Evolutionary conservation across 1,140 invertebrate species (phyloP).

Genomic region (Caerostris darwini): DNA sequence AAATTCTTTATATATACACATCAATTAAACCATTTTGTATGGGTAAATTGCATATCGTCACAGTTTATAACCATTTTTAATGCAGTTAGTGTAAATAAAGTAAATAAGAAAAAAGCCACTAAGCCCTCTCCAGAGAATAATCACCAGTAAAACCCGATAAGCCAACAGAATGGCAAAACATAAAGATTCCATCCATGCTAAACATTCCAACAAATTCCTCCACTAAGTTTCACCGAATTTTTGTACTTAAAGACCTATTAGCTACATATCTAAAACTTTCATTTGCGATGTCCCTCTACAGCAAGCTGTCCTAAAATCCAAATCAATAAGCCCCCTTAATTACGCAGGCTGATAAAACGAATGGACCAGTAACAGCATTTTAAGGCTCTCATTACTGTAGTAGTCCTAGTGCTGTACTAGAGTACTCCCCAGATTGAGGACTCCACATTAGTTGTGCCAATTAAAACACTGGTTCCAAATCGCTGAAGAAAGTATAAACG

Average conservation of each 20-base stretch:
- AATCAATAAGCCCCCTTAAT: constrained; percentile 43
- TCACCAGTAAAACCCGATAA: not conserved
- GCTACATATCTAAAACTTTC: not conserved
- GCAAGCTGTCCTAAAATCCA: not conserved
- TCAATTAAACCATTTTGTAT: too few relatives aligned
- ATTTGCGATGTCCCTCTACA: not conserved
- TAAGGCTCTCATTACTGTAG: not conserved
- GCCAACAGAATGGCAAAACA: not conserved
- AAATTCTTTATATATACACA: too few relatives aligned
- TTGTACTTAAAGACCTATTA: constrained; percentile 32
- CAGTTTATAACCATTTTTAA: too few relatives aligned
- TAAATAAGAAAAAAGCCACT: not conserved
- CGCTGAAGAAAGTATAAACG: constrained; percentile 9
- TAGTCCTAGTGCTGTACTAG: not conserved
- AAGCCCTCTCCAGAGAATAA: not conserved
- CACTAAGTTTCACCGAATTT: not conserved
- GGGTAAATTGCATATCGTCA: too few relatives aligned
- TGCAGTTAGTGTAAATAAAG: too few relatives aligned
- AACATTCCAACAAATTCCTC: not conserved
- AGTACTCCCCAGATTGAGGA: not conserved
- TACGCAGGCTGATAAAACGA: not conserved
- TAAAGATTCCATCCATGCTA: not conserved
- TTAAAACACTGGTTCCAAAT: constrained; percentile 28
- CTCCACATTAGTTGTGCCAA: constrained; percentile 16
- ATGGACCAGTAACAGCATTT: constrained; percentile 13